These are phyloP conservation scores for Labroides dimidiatus DNA, from an alignment of 2,797 vertebrate species.

Conservation along the genomic window DNA sequence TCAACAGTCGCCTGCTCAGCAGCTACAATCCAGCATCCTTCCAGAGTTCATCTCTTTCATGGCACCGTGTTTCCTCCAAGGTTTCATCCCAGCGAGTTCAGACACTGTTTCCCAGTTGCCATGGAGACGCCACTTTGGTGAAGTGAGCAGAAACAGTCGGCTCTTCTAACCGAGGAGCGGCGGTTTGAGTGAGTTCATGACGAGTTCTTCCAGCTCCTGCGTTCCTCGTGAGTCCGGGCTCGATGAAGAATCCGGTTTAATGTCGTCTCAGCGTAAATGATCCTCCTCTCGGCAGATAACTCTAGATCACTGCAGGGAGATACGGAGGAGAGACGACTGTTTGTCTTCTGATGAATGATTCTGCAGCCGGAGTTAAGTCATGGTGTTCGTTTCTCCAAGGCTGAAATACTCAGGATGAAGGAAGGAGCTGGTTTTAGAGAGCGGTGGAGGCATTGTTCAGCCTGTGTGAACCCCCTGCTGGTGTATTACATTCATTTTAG, in stretches of 20 bases:
- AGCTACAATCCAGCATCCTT: background rate
- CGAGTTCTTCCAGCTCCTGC: background rate
- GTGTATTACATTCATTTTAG: conserved; percentile 57
- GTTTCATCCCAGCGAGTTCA: conserved; percentile 47
- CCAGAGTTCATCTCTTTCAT: conserved; percentile 4
- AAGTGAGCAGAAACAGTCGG: conserved; percentile 29
- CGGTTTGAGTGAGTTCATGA: conserved; percentile 36
- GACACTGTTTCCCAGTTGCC: conserved; percentile 56
- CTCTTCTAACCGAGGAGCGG: conserved; percentile 15
- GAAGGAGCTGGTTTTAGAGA: conserved; percentile 20
- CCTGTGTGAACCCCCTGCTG: conserved; percentile 32
- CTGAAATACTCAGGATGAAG: conserved; percentile 7
- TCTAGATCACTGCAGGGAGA: conserved; percentile 21
- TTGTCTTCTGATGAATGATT: conserved; percentile 17
- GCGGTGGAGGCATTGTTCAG: conserved; percentile 34
- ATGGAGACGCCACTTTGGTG: conserved; percentile 33
- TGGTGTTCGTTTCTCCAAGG: conserved; percentile 10
- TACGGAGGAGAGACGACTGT: conserved; percentile 4
- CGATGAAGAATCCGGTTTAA: conserved; percentile 37
- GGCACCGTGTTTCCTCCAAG: conserved; percentile 40
- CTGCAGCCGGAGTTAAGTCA: conserved; percentile 11
- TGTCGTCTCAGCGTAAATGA: conserved; percentile 35
- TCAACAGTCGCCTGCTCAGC: conserved; percentile 43
- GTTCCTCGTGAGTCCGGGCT: conserved; percentile 24
- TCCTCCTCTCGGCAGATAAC: conserved; percentile 25